Conservation (phyloP, 2,797 vertebrate species). For the Heliangelus exortis region DNA sequence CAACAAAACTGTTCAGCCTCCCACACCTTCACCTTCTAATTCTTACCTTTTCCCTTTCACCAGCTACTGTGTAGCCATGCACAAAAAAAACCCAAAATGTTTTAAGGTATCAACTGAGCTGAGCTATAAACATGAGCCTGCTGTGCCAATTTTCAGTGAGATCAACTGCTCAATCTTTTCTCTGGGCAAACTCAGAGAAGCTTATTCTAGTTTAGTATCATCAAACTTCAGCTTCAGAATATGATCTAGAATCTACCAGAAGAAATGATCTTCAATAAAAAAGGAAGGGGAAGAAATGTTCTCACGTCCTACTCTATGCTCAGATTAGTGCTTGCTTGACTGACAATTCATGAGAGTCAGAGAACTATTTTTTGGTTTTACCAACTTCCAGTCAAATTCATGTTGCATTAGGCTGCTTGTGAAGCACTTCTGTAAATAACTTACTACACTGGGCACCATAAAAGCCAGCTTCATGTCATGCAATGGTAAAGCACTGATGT, state of each 20-base stretch:
- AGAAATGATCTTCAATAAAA: neutral
- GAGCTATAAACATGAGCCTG: neutral
- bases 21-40: neutral
- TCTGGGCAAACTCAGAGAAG: neutral
- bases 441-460: neutral
- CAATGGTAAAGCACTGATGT: neutral
- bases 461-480: neutral
- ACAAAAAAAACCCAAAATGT: neutral
- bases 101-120: neutral
- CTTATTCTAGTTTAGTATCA: neutral
- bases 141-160: neutral
- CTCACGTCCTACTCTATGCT: neutral
- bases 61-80: neutral
- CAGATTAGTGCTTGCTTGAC: neutral
- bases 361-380: neutral
- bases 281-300: neutral
- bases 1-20: neutral
- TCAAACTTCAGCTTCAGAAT: neutral
- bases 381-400: neutral
- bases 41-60: neutral
- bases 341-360: neutral
- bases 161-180: neutral
- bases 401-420: neutral
- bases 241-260: neutral
- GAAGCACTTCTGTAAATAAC: neutral